Conservation (phyloP, 2,113 vertebrate genomes). For the Boulengeromyrus knoepffleri region DNA sequence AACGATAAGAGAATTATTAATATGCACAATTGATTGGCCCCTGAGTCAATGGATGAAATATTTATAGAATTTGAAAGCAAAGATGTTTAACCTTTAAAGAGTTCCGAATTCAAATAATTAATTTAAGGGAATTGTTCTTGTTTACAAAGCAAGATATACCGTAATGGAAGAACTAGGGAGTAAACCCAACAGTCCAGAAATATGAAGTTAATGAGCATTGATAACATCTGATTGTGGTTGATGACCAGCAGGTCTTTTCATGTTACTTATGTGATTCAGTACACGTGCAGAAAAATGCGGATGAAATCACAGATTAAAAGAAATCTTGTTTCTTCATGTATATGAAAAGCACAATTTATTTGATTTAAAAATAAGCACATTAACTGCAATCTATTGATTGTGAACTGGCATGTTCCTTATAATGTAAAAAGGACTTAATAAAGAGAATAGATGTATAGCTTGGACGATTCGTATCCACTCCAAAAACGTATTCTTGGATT, state of each 20-base stretch:
- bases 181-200: not conserved
- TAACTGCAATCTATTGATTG: not conserved
- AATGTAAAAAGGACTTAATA: not conserved
- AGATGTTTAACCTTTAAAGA: not conserved
- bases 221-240: not conserved
- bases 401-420: not conserved
- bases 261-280: not conserved
- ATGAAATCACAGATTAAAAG: not conserved
- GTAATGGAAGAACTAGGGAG: not conserved
- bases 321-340: not conserved
- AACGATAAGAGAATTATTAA: not conserved
- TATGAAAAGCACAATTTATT: not conserved
- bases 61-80: not conserved
- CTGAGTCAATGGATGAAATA: not conserved
- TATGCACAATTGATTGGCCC: not conserved
- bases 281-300: no score
- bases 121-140: not conserved
- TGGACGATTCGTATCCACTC: not conserved
- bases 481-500: not conserved
- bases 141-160: not conserved
- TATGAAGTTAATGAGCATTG: not conserved
- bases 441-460: not conserved
- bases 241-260: not conserved
- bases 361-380: not conserved
- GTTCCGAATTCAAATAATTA: not conserved